Conservation (phyloP, 2,797 vertebrate genomes). For the Pelobates cultripes region DNA sequence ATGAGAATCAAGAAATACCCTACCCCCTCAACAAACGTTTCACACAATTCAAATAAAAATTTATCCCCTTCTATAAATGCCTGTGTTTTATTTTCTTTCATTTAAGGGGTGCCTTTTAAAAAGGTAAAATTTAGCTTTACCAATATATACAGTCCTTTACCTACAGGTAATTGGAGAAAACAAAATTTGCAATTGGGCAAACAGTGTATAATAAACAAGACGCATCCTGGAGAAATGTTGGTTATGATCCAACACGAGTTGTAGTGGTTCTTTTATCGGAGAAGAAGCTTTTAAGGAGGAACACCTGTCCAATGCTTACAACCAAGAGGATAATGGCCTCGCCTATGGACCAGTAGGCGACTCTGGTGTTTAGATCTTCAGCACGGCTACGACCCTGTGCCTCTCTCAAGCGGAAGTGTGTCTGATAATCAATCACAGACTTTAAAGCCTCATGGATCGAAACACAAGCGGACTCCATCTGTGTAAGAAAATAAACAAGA, state of each 20-base stretch:
- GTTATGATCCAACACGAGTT: slow-evolving; percentile 94
- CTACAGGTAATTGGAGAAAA: slow-evolving; percentile 65
- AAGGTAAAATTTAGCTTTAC: slow-evolving; percentile 59
- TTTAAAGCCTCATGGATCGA: slow-evolving; percentile 97
- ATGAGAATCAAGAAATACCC: slow-evolving; percentile 57
- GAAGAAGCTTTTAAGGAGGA: slow-evolving; percentile 97
- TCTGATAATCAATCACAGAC: slow-evolving; percentile 97
- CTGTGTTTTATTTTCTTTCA: background rate
- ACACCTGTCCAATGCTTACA: slow-evolving; percentile 97
- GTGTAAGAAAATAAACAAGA: slow-evolving; percentile 39
- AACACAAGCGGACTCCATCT: slow-evolving; percentile 98
- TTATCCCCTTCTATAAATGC: slow-evolving; percentile 55
- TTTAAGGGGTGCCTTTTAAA: slow-evolving; percentile 30
- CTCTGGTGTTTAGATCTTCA: slow-evolving; percentile 94
- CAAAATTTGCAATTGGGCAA: slow-evolving; percentile 55
- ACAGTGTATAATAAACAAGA: slow-evolving; percentile 58
- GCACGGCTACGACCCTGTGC: slow-evolving; percentile 96
- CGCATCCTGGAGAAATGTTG: slow-evolving; percentile 37
- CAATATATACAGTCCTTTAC: slow-evolving; percentile 68
- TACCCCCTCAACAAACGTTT: slow-evolving; percentile 41
- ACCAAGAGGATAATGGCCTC: slow-evolving; percentile 96
- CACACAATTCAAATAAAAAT: slow-evolving; percentile 64
- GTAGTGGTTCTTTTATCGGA: slow-evolving; percentile 97
- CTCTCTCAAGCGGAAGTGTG: slow-evolving; percentile 94
- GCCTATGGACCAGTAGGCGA: slow-evolving; percentile 97